Conservation (phyloP, 2,797 vertebrate genomes). For the Sebastes flavidus region DNA sequence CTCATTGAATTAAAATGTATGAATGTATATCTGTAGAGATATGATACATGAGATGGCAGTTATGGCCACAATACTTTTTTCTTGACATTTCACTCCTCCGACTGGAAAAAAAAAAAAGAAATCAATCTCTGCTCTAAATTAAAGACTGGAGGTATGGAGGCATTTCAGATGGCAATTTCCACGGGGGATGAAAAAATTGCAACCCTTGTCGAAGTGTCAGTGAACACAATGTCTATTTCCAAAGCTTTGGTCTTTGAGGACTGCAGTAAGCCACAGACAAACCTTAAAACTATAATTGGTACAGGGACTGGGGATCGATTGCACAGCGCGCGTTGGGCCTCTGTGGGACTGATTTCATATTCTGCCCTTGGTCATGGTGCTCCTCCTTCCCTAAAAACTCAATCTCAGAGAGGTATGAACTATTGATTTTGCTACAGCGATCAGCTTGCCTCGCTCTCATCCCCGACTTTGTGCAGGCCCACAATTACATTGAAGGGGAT, state of each 20-base stretch:
- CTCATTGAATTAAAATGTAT: background rate
- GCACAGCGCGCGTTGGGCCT: slow-evolving; percentile 37
- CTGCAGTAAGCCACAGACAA: slow-evolving; percentile 67
- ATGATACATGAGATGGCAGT: background rate
- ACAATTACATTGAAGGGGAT: slow-evolving; percentile 72
- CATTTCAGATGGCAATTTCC: slow-evolving; percentile 68
- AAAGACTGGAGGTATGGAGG: slow-evolving; percentile 59
- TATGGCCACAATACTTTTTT: background rate
- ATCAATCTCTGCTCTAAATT: slow-evolving; percentile 65
- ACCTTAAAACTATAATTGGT: slow-evolving; percentile 79
- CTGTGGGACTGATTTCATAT: slow-evolving; percentile 76
- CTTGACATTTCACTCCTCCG: slow-evolving; percentile 31
- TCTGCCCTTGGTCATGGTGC: slow-evolving; percentile 73
- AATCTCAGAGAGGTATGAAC: slow-evolving; percentile 81
- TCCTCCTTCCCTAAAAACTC: slow-evolving; percentile 79
- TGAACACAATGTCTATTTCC: slow-evolving; percentile 74
- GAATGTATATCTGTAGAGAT: background rate
- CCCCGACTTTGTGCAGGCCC: slow-evolving; percentile 61
- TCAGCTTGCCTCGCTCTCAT: slow-evolving; percentile 64
- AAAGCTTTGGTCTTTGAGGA: slow-evolving; percentile 72
- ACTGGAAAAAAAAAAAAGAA: slow-evolving; percentile 8
- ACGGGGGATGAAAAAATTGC: slow-evolving; percentile 60
- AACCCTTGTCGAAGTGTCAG: slow-evolving; percentile 66
- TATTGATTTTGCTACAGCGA: slow-evolving; percentile 78
- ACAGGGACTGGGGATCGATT: slow-evolving; percentile 73